Base-by-base conservation (phyloP, 2,888 invertebrate genomes). In the Pseudococcus longispinus region DNA sequence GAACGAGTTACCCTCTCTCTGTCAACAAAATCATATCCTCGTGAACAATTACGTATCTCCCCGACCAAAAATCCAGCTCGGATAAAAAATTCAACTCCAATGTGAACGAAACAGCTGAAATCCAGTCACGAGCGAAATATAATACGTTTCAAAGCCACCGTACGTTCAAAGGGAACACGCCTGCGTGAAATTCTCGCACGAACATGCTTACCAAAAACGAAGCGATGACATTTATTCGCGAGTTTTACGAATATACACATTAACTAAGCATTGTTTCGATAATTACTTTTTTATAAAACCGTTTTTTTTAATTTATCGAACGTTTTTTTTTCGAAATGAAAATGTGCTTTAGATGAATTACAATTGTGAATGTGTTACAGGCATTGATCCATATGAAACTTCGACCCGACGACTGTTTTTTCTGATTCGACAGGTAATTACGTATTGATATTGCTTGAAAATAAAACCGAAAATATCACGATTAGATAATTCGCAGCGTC, bases 191-290 rank as follows among this genome's bases (percentile, higher is more conserved):
- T 83, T 83, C 83, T 83, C 83, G 83, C 83, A 55, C 55, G 46
- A 83, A 83, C 83, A 83, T 83, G 83, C 83, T 83, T 83, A 83
- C 83, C 83, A 46, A 46, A 83, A 26, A 46, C 83, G 46, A 51
- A 51, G 83, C 83, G 83, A 83, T 83, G 83, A 83, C 83, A 83
- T 83, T 83, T 83, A 83, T 83, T 83, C 83, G 83, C 83, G 83
- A 83, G 83, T 83, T 51, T 44, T 51, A 13, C 83, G 83, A 46
- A 46, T n/a, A 46, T 55, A 83, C 51, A 42, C 83, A 51, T 20
- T 26, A 83, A 46, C 77, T 4, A 26, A 15, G 29, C 20, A 46
- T 65, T n/a, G 23, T 84, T 65, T 42, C 42, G 29, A 46, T 84
- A 51, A 26, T 84, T 84, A 29, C 60, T 84, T 26, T 44, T 23